Percentiles rank a stretch among this genome's conserved stretches.
Conservation (phyloP, 2,888 invertebrate species). For the Cephalotes varians region DNA sequence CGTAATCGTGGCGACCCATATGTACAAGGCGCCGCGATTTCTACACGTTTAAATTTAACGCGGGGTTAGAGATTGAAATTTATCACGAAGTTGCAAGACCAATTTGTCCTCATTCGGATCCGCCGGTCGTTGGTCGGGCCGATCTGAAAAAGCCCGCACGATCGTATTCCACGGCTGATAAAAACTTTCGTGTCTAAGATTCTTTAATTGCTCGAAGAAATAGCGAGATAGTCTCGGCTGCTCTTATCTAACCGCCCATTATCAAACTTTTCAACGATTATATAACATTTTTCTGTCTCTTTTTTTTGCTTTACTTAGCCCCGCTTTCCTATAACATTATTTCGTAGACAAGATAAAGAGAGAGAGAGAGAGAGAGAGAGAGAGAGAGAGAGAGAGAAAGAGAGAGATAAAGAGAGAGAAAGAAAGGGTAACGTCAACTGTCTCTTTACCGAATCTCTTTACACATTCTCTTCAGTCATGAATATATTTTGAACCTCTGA, state of each 20-base stretch:
- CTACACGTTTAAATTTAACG: not conserved
- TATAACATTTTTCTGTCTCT: not conserved
- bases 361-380: too few species aligned
- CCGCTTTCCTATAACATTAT: not conserved
- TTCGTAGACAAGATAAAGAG: too few species aligned
- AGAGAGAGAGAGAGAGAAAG: not conserved
- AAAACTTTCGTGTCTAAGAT: slow-evolving; percentile 33
- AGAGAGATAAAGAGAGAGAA: not conserved
- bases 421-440: not conserved
- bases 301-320: not conserved
- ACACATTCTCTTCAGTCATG: slow-evolving; percentile 4
- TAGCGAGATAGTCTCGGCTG: slow-evolving; percentile 52
- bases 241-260: slow-evolving; percentile 58
- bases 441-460: slow-evolving; percentile 19
- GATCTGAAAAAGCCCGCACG: slow-evolving; percentile 26
- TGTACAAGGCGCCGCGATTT: slow-evolving; percentile 34
- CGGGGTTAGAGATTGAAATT: slow-evolving; percentile 32
- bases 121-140: not conserved
- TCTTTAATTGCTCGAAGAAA: slow-evolving; percentile 58
- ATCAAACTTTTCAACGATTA: slow-evolving; percentile 57
- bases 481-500: not conserved
- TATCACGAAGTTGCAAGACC: slow-evolving; percentile 22
- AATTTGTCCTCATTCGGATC: slow-evolving; percentile 13
- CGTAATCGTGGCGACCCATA: slow-evolving; percentile 38
- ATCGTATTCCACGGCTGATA: slow-evolving; percentile 58